A percentile compares a stretch with the other conserved stretches of the same genome.
These are phyloP conservation scores for Exocentrus adspersus DNA, from an alignment of 2,888 invertebrate species.

Conservation along the genomic window DNA sequence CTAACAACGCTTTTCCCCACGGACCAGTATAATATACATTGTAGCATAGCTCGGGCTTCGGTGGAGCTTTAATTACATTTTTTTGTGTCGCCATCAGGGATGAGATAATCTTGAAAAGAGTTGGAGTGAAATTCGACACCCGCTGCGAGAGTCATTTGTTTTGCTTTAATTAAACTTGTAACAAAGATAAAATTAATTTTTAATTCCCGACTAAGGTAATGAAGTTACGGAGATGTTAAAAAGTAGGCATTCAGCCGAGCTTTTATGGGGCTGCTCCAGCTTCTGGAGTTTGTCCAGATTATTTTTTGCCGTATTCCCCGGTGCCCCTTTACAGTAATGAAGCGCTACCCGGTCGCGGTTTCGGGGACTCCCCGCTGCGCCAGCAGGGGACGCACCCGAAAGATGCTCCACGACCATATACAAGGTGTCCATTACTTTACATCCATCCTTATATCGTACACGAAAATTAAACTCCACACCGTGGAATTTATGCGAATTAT, in stretches of 20 bases:
- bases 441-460: no score
- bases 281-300: conserved; percentile 61
- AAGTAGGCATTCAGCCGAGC: conserved; percentile 53
- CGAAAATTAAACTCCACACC: not conserved
- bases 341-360: conserved; percentile 58
- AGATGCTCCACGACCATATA: not conserved
- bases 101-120: conserved; percentile 46
- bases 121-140: conserved; percentile 55
- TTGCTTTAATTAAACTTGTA: conserved; percentile 64
- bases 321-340: conserved; percentile 63
- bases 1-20: not conserved
- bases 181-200: conserved; percentile 65
- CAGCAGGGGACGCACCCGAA: not conserved
- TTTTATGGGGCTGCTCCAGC: conserved; percentile 56
- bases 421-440: not conserved
- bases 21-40: not conserved
- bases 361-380: conserved; percentile 48
- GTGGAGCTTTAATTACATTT: conserved; percentile 42
- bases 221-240: conserved; percentile 54
- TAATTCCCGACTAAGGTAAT: conserved; percentile 61
- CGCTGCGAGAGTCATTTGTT: conserved; percentile 57
- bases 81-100: conserved; percentile 41
- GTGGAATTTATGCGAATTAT: no score
- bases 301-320: conserved; percentile 61
- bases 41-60: conserved; percentile 34